These are phyloP conservation scores for Augiades crinisus DNA, from an alignment of 2,888 invertebrate genomes.

Conservation along the genomic window DNA sequence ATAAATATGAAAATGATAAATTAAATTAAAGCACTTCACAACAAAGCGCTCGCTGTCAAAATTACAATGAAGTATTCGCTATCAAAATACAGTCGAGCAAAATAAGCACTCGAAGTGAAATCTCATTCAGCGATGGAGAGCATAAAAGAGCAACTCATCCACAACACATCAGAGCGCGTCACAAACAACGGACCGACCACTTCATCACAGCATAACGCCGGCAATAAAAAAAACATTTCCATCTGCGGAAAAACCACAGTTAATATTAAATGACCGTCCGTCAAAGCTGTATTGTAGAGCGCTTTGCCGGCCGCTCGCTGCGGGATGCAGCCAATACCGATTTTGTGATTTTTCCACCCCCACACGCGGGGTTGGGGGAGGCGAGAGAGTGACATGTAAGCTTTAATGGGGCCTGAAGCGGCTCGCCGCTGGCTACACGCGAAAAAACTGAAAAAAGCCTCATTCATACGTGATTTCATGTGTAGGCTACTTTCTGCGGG, in stretches of 20 bases:
- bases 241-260: constrained; percentile 80
- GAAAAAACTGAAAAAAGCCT: constrained; percentile 76
- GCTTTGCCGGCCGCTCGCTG: constrained; percentile 60
- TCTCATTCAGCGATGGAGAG: constrained; percentile 56
- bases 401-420: constrained; percentile 76
- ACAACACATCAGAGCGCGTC: constrained; percentile 70
- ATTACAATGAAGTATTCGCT: constrained; percentile 15
- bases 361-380: constrained; percentile 41
- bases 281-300: constrained; percentile 76
- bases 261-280: constrained; percentile 81
- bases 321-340: constrained; percentile 74
- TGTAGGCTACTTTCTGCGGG: constrained; percentile 79
- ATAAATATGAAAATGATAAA: constrained; percentile 30
- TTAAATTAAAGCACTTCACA: constrained; percentile 28
- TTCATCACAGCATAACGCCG: constrained; percentile 74
- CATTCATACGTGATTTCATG: constrained; percentile 81
- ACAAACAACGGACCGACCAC: constrained; percentile 73
- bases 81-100: constrained; percentile 31
- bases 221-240: constrained; percentile 78
- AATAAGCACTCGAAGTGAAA: constrained; percentile 56
- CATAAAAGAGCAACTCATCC: constrained; percentile 70
- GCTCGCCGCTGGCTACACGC: constrained; percentile 69
- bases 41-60: constrained; percentile 23
- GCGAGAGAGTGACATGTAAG: constrained; percentile 76
- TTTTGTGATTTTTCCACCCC: constrained; percentile 72